phyloP scores from a whole-genome alignment of 2,113 vertebrate species.

The Grus americana region DNA sequence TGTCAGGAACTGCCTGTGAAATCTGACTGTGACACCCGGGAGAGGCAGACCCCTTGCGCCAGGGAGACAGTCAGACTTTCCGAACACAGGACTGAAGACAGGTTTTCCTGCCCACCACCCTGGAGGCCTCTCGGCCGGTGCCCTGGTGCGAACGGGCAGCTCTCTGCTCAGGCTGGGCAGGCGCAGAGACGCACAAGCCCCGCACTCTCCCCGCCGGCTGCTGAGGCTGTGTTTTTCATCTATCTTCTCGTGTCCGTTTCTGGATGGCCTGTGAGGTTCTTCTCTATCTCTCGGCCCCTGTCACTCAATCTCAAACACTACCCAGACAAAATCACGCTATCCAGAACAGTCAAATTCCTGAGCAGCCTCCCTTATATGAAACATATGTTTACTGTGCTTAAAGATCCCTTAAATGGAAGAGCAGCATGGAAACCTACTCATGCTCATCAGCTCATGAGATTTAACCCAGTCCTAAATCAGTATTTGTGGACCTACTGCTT shows the following conservation, averaged over 20 bases:
- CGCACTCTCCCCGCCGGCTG: accelerated
- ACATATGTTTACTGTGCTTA: background rate
- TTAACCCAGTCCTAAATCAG: background rate
- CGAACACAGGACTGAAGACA: background rate
- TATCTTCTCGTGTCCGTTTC: background rate
- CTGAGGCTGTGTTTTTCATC: background rate
- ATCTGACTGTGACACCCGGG: background rate
- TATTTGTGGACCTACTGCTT: background rate
- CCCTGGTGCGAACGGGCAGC: background rate
- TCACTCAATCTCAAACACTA: background rate
- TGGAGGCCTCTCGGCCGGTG: background rate
- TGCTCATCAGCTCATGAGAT: background rate
- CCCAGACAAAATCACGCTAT: background rate
- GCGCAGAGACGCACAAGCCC: background rate
- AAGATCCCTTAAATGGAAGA: slow-evolving; percentile 51
- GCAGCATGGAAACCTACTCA: background rate
- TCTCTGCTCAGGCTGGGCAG: background rate
- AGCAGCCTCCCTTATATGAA: slow-evolving; percentile 3
- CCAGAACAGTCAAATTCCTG: slow-evolving; percentile 10
- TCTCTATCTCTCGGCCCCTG: background rate
- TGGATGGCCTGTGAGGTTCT: background rate
- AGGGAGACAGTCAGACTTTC: background rate
- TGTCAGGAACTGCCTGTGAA: background rate
- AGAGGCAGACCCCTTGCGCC: background rate
- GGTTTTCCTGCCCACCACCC: background rate